These are phyloP conservation scores for Clanis bilineata DNA, from an alignment of 2,888 invertebrate species.

Conservation along the genomic window DNA sequence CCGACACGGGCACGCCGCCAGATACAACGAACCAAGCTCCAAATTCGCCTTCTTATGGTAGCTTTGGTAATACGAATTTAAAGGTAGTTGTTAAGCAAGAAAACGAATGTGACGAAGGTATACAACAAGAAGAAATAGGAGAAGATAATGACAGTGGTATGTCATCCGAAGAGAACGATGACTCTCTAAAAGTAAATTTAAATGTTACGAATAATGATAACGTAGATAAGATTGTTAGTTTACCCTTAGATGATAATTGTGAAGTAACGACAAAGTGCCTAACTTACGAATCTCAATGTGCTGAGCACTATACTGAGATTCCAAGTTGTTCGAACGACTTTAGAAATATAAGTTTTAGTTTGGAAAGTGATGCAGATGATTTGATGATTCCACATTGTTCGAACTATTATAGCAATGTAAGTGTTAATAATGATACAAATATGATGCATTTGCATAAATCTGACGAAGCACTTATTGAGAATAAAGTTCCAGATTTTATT, in stretches of 20 bases:
- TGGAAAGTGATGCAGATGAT: conserved; percentile 38
- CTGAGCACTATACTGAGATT: conserved; percentile 72
- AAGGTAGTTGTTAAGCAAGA: conserved; percentile 40
- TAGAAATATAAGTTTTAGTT: conserved; percentile 57
- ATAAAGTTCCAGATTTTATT: conserved; percentile 58
- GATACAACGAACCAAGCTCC: conserved; percentile 39
- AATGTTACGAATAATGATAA: conserved; percentile 49
- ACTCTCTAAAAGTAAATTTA: conserved; percentile 57
- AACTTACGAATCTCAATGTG: conserved; percentile 61
- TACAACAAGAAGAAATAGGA: conserved; percentile 23
- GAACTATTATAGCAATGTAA: conserved; percentile 58
- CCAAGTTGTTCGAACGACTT: conserved; percentile 71
- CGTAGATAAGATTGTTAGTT: conserved; percentile 44
- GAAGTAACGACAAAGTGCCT: conserved; percentile 74
- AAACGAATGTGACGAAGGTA: conserved; percentile 30
- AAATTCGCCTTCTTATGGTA: conserved; percentile 59
- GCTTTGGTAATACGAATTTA: conserved; percentile 62
- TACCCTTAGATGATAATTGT: conserved; percentile 46
- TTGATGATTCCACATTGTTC: conserved; percentile 70
- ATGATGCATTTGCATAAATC: conserved; percentile 36
- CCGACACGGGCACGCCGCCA: conserved; percentile 60
- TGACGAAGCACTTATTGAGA: conserved; percentile 37
- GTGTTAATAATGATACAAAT: conserved; percentile 47
- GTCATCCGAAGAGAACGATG: conserved; percentile 76
- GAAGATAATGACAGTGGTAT: conserved; percentile 67